Percentiles rank a stretch among this genome's conserved stretches.
phyloP scores from a whole-genome alignment of 2,888 invertebrate genomes.

The Tenthredo amoena region DNA sequence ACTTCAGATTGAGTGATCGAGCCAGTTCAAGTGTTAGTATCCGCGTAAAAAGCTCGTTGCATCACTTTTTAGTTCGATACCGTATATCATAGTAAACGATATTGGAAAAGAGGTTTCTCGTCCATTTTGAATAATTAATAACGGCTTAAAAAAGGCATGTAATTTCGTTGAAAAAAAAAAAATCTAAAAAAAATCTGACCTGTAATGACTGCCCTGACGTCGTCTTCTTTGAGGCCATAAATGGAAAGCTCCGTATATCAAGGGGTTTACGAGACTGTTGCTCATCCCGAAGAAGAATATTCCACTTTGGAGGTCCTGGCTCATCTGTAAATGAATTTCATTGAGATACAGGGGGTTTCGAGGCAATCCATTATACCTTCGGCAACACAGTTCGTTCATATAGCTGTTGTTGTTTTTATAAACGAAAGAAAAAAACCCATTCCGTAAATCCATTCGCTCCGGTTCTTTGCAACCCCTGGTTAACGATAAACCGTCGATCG shows the following conservation, averaged over 20 bases:
- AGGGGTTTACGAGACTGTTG: slow-evolving; percentile 91
- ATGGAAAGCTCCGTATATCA: slow-evolving; percentile 94
- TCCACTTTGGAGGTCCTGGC: slow-evolving; percentile 85
- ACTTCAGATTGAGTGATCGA: no score
- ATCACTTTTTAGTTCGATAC: not conserved
- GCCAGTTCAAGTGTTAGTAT: no score
- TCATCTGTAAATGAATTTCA: slow-evolving; percentile 79
- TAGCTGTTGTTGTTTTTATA: not conserved
- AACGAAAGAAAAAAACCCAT: not conserved
- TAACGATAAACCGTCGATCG: not conserved
- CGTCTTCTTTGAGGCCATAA: slow-evolving; percentile 83
- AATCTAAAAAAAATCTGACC: slow-evolving; percentile 60
- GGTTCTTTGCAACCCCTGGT: not conserved
- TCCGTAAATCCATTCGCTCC: not conserved
- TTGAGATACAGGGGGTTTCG: not conserved
- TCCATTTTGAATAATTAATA: no score
- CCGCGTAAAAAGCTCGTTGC: no score
- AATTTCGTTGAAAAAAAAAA: not conserved
- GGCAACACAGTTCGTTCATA: not conserved
- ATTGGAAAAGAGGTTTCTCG: not conserved
- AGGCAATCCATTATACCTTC: not conserved
- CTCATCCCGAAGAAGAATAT: slow-evolving; percentile 94
- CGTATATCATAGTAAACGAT: not conserved
- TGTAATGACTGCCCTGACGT: slow-evolving; percentile 67
- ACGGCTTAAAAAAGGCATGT: no score